phyloP scores from a whole-genome alignment of 2,113 vertebrate species.

The human (Homo sapiens) region DNA sequence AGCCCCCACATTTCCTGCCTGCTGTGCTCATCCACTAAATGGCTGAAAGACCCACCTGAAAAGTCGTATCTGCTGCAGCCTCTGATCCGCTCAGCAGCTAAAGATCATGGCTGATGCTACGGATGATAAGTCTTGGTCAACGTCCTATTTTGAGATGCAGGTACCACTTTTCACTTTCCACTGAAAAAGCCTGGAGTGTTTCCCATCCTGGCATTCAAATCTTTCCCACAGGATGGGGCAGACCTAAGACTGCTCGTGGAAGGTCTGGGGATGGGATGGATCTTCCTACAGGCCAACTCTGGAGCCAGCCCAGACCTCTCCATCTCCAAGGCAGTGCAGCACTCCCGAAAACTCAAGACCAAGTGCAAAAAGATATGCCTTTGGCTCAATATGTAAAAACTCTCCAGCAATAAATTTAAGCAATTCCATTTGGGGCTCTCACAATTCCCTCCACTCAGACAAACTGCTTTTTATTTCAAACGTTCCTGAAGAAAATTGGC shows the following conservation, averaged over 20 bases:
- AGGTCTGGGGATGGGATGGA: not conserved
- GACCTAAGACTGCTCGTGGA: not conserved
- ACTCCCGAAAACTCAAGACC: slow-evolving; percentile 16
- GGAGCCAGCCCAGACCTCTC: slow-evolving; percentile 3
- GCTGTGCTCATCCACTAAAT: too few species aligned
- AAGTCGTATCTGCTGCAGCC: not conserved
- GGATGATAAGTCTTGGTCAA: not conserved
- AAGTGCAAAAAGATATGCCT: slow-evolving; percentile 52
- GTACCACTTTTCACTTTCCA: not conserved
- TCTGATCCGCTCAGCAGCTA: not conserved
- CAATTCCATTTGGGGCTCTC: slow-evolving; percentile 76
- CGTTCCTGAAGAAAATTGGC: slow-evolving; percentile 78
- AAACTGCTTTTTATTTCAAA: slow-evolving; percentile 79
- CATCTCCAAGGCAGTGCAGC: slow-evolving; percentile 10
- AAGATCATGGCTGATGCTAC: not conserved
- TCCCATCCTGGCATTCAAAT: not conserved
- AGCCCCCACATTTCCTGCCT: not conserved
- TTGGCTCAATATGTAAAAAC: slow-evolving; percentile 77
- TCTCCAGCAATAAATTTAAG: slow-evolving; percentile 79
- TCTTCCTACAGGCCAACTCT: not conserved
- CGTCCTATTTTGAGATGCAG: not conserved
- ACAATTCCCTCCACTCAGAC: slow-evolving; percentile 76
- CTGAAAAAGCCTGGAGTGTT: not conserved
- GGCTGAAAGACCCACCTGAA: not conserved
- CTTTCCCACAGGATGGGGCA: not conserved